Conservation (phyloP, 1,140 invertebrate genomes). For the Oreohelix idahoensis region DNA sequence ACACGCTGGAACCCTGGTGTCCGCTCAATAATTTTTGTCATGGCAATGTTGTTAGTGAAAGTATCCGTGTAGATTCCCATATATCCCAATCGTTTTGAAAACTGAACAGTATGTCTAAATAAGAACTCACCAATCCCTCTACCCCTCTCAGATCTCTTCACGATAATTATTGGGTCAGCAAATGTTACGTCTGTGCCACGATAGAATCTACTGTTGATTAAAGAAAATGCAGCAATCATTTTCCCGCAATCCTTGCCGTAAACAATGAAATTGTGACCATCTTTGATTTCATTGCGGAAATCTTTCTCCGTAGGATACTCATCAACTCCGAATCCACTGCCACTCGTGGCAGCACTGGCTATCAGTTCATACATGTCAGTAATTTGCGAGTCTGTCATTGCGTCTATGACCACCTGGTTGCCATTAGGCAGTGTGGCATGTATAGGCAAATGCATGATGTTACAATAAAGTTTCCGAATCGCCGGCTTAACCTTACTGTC, state of each 20-base stretch:
- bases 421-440: slow-evolving; percentile 44
- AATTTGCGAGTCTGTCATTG: slow-evolving; percentile 49
- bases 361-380: slow-evolving; percentile 54
- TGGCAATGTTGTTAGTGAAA: slow-evolving; percentile 54
- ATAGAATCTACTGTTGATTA: slow-evolving; percentile 56
- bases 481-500: background rate
- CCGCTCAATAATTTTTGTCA: slow-evolving; percentile 54
- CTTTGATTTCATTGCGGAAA: slow-evolving; percentile 54
- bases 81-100: slow-evolving; percentile 49
- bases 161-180: slow-evolving; percentile 56
- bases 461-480: background rate
- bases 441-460: slow-evolving; percentile 45
- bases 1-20: slow-evolving; percentile 51
- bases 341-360: slow-evolving; percentile 46
- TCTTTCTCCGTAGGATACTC: slow-evolving; percentile 54
- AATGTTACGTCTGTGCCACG: slow-evolving; percentile 47
- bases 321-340: slow-evolving; percentile 56
- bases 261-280: slow-evolving; percentile 51
- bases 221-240: slow-evolving; percentile 51
- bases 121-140: slow-evolving; percentile 56
- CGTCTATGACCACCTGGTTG: slow-evolving; percentile 49
- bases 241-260: slow-evolving; percentile 44
- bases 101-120: slow-evolving; percentile 47
- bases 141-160: slow-evolving; percentile 45
- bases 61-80: slow-evolving; percentile 56